phyloP scores from a whole-genome alignment of 1,140 invertebrate species.

The Euglossa dilemma region DNA sequence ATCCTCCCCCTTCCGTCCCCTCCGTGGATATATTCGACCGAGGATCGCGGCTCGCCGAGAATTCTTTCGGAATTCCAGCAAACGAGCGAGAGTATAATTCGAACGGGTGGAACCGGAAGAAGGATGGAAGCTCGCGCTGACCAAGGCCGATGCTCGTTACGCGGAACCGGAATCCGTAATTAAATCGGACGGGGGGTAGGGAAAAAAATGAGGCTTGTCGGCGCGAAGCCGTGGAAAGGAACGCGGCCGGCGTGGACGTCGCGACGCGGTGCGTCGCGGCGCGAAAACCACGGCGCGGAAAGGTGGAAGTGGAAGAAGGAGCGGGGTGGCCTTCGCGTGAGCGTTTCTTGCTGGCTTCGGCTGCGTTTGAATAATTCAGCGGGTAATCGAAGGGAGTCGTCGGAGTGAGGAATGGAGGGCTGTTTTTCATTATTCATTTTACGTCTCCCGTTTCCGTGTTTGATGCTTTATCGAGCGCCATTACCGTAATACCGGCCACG shows the following conservation, averaged over 20 bases:
- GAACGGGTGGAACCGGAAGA: too few relatives aligned
- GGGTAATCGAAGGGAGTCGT: slow-evolving; percentile 22
- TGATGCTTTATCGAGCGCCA: slow-evolving; percentile 31
- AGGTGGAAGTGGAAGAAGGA: background rate
- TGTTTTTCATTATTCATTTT: slow-evolving; percentile 41
- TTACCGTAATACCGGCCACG: slow-evolving; percentile 8
- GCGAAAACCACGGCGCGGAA: background rate
- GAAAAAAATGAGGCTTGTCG: too few relatives aligned
- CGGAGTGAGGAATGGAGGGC: background rate
- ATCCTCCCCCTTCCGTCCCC: too few relatives aligned
- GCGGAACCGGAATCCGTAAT: too few relatives aligned
- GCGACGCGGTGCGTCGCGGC: background rate
- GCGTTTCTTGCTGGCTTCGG: background rate
- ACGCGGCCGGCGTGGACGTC: background rate
- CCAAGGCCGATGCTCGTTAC: too few relatives aligned
- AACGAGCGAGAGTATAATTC: too few relatives aligned
- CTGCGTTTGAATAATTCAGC: slow-evolving; percentile 35
- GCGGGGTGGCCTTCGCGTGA: background rate
- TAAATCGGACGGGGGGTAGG: too few relatives aligned
- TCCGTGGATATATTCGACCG: too few relatives aligned
- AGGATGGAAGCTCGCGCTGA: too few relatives aligned
- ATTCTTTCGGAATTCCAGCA: too few relatives aligned
- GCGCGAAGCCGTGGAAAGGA: too few relatives aligned
- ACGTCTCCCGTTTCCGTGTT: slow-evolving; percentile 24
- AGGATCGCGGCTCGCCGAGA: too few relatives aligned